Evolutionary conservation across 2,797 vertebrate genomes (phyloP).

Genomic region (Natrix natrix): DNA sequence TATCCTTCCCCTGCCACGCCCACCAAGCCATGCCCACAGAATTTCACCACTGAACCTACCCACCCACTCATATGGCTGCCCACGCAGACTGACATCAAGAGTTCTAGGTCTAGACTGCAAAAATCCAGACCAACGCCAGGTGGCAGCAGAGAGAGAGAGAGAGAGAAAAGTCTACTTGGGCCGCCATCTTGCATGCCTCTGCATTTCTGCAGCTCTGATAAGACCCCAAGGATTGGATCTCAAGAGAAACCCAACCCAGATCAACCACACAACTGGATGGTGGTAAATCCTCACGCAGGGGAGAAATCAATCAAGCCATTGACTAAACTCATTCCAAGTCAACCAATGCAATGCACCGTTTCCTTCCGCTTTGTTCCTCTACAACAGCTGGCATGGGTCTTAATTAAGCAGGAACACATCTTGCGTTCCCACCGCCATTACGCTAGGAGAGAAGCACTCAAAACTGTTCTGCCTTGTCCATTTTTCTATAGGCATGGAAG

Average conservation of each 20-base stretch:
- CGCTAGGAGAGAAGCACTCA: neutral
- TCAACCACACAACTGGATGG: neutral
- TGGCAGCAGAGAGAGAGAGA: neutral
- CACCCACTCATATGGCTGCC: no score
- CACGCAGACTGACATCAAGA: no score
- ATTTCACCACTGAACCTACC: no score
- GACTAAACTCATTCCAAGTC: neutral
- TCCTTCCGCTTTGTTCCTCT: constrained; percentile 4
- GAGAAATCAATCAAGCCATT: neutral
- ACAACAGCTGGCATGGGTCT: neutral
- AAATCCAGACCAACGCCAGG: neutral
- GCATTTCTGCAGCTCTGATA: neutral
- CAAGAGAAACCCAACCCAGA: neutral
- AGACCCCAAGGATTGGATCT: neutral
- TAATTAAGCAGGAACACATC: neutral
- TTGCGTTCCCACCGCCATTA: neutral
- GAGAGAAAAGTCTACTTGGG: neutral
- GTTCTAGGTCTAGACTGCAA: neutral
- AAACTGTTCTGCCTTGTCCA: neutral
- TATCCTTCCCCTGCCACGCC: no score
- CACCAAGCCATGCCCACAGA: no score
- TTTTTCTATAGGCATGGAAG: neutral
- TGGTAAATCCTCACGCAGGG: neutral
- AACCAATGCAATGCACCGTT: neutral
- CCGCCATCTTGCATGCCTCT: neutral